Conservation (phyloP, 2,888 invertebrate species). For the Adela reaumurella region DNA sequence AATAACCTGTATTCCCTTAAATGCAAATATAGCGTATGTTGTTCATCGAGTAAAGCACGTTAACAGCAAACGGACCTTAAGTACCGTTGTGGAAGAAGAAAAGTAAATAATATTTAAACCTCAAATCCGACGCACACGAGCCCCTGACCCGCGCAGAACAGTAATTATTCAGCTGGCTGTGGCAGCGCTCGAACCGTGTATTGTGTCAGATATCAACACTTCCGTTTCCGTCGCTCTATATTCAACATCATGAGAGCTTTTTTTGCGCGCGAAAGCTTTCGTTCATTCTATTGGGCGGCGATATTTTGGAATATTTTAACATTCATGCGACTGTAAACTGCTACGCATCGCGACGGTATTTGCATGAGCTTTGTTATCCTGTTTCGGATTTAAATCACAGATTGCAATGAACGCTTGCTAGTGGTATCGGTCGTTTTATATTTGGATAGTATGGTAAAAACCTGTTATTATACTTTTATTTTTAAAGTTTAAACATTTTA, state of each 20-base stretch:
- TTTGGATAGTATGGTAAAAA: no score
- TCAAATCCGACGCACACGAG: slow-evolving; percentile 11
- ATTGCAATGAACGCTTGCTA: background rate
- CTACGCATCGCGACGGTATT: background rate
- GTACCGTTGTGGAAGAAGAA: no score
- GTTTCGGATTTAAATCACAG: background rate
- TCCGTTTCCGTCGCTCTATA: background rate
- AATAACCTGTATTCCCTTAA: no score
- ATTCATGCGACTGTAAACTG: background rate
- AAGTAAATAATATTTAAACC: no score
- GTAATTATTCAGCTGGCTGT: slow-evolving; percentile 34
- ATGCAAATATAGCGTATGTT: no score
- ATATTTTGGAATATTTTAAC: background rate
- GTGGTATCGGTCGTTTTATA: no score
- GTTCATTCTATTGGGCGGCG: background rate
- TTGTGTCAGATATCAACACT: slow-evolving; percentile 1
- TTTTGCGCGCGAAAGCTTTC: background rate
- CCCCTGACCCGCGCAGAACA: slow-evolving; percentile 25
- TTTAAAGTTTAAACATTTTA: no score
- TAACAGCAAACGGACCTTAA: no score
- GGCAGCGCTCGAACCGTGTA: slow-evolving; percentile 3
- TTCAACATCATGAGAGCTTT: background rate
- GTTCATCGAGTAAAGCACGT: no score
- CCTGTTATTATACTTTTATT: no score
- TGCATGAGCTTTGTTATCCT: background rate